A percentile compares a stretch with the other conserved stretches of the same genome.
These are phyloP conservation scores for Electrona antarctica DNA, from an alignment of 2,113 vertebrate genomes.

Conservation along the genomic window DNA sequence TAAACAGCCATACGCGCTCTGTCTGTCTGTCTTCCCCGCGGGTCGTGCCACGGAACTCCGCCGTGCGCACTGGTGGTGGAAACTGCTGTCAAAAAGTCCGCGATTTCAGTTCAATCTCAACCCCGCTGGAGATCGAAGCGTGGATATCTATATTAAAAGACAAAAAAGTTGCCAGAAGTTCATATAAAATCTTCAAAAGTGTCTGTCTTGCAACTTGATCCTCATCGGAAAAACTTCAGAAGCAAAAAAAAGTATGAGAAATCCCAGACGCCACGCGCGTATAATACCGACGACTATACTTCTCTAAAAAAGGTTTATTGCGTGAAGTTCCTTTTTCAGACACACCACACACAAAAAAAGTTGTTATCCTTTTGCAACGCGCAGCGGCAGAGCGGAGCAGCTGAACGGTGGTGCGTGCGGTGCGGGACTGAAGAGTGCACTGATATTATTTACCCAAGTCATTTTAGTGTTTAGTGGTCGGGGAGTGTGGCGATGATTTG, in stretches of 20 bases:
- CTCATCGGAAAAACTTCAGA: slow-evolving; percentile 26
- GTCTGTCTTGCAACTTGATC: slow-evolving; percentile 49
- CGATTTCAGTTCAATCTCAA: slow-evolving; percentile 7
- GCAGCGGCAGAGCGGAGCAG: slow-evolving; percentile 48
- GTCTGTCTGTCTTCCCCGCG: neutral
- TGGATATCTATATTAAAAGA: neutral
- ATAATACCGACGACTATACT: neutral
- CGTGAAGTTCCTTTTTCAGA: slow-evolving; percentile 43
- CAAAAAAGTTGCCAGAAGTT: neutral
- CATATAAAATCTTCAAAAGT: slow-evolving; percentile 42
- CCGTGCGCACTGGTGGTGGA: neutral
- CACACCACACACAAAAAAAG: neutral
- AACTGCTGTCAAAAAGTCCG: neutral
- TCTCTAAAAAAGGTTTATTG: slow-evolving; percentile 26
- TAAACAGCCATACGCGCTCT: slow-evolving; percentile 9
- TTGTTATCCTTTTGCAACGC: slow-evolving; percentile 60
- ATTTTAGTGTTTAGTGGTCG: slow-evolving; percentile 77
- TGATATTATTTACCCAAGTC: slow-evolving; percentile 80
- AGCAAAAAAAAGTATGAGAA: neutral
- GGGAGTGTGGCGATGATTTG: slow-evolving; percentile 63
- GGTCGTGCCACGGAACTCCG: slow-evolving; percentile 17
- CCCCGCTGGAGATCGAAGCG: slow-evolving; percentile 16
- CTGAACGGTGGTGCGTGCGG: slow-evolving; percentile 37
- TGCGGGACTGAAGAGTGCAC: slow-evolving; percentile 67
- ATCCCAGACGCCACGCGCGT: neutral